A percentile compares a stretch with the other conserved stretches of the same genome.
These are phyloP conservation scores for Dryococelus australis DNA, from an alignment of 2,888 invertebrate genomes.

Conservation along the genomic window DNA sequence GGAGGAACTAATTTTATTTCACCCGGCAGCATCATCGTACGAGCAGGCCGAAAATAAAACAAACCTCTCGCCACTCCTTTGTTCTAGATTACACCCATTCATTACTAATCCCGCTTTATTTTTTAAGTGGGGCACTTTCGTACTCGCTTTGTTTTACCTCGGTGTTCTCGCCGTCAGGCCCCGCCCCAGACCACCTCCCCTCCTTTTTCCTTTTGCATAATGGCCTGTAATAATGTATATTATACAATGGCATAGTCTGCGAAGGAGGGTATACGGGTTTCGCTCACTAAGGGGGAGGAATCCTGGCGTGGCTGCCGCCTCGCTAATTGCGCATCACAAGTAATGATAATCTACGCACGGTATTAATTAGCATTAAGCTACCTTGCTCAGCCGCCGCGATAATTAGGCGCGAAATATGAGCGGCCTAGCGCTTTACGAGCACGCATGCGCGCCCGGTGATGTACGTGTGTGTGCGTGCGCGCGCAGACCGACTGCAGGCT, in stretches of 20 bases:
- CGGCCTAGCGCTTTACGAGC: not conserved
- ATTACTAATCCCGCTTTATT: conserved; percentile 11
- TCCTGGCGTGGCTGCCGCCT: not conserved
- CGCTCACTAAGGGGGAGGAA: not conserved
- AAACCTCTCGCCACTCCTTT: not conserved
- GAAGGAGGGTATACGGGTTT: not conserved
- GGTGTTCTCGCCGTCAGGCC: not conserved
- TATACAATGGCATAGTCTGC: conserved; percentile 2
- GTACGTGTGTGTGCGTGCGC: not conserved
- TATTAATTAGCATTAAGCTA: conserved; percentile 28
- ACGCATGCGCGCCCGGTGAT: not conserved
- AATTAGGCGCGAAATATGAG: conserved; percentile 29
- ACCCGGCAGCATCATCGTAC: no score
- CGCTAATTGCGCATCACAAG: conserved; percentile 25
- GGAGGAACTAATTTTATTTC: no score
- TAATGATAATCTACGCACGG: conserved; percentile 27
- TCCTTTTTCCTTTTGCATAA: not conserved
- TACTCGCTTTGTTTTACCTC: not conserved
- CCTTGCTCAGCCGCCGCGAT: conserved; percentile 18
- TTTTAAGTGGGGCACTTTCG: not conserved
- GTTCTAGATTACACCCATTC: not conserved
- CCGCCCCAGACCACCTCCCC: not conserved
- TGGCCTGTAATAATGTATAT: conserved; percentile 9
- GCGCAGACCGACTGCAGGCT: not conserved
- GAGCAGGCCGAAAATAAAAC: no score